Conservation (phyloP, 2,113 vertebrate genomes). For the Mormoops blainvillei region DNA sequence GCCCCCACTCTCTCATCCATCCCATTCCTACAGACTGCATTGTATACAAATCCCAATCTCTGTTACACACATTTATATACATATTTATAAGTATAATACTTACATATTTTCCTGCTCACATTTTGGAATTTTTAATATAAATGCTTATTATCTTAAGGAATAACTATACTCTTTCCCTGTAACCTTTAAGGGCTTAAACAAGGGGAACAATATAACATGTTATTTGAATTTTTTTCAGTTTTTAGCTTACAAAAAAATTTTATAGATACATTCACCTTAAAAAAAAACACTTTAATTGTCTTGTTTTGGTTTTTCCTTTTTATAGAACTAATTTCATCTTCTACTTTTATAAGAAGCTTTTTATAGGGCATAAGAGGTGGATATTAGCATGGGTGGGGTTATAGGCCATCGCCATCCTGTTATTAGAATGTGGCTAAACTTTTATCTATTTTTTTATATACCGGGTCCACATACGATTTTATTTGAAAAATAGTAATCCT, state of each 20-base stretch:
- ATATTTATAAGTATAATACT: not conserved
- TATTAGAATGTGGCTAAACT: not conserved
- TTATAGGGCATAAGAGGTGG: not conserved
- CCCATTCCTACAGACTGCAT: not conserved
- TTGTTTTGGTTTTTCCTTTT: not conserved
- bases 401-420: rapidly evolving
- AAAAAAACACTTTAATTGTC: no score
- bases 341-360: not conserved
- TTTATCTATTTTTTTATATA: not conserved
- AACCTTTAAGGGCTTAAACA: not conserved
- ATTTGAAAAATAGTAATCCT: not conserved
- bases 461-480: not conserved
- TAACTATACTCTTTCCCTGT: not conserved
- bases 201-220: not conserved
- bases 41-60: not conserved
- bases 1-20: not conserved
- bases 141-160: not conserved
- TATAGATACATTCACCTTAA: not conserved
- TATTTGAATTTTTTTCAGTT: not conserved
- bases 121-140: not conserved
- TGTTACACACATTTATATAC: not conserved
- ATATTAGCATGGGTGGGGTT: not conserved
- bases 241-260: not conserved
- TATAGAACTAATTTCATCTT: not conserved
- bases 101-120: not conserved